phyloP scores from a whole-genome alignment of 2,113 vertebrate genomes.

The Sprattus sprattus region DNA sequence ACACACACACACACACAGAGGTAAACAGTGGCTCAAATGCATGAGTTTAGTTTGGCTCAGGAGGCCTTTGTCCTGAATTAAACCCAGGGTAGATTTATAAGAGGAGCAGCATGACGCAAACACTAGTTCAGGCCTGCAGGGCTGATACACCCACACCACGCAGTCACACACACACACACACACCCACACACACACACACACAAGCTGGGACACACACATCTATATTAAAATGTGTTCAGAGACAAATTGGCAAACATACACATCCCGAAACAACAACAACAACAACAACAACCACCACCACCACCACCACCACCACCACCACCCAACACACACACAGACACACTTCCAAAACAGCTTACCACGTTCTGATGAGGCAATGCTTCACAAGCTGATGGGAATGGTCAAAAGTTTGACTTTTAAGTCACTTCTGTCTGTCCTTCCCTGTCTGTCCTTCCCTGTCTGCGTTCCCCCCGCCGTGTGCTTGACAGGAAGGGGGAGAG shows the following conservation, averaged over 20 bases:
- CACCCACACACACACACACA: constrained; percentile 46
- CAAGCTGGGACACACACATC: neutral
- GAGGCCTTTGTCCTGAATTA: constrained; percentile 41
- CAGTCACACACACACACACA: constrained; percentile 32
- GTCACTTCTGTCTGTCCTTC: constrained; percentile 35
- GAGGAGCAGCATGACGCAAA: constrained; percentile 43
- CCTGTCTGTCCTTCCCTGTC: constrained; percentile 28
- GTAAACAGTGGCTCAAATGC: neutral
- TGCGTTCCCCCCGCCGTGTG: neutral
- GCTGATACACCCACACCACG: constrained; percentile 7
- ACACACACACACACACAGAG: neutral
- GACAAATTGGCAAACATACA: neutral
- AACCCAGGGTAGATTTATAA: constrained; percentile 47
- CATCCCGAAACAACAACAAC: neutral
- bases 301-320: neutral
- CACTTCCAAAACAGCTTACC: constrained; percentile 28
- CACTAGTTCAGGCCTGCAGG: constrained; percentile 44
- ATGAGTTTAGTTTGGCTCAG: no score
- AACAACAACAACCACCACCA: neutral
- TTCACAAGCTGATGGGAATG: constrained; percentile 7
- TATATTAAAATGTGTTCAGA: neutral
- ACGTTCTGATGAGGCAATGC: neutral
- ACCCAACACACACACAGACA: neutral
- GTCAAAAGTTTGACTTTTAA: neutral
- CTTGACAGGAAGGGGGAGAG: neutral